Evolutionary conservation across 2,113 vertebrate species (phyloP).

Genomic region (human): GRCh38 chr2:21775501-21776000

Average conservation of each 20-base stretch:
- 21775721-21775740: background rate
- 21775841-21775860: background rate
- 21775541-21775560: background rate
- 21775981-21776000: background rate
- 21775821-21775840: background rate
- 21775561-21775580: background rate
- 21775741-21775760: background rate
- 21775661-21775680: background rate
- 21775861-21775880: background rate
- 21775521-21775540: background rate
- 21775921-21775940: background rate
- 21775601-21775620: background rate
- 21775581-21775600: background rate
- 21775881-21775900: background rate
- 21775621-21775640: background rate
- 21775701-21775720: background rate
- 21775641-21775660: background rate
- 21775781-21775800: background rate
- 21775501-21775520: background rate
- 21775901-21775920: background rate
- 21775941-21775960: background rate
- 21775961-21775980: background rate
- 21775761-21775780: background rate
- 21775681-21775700: background rate
- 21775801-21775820: background rate